Base-by-base conservation (phyloP, 2,888 invertebrate species). In the Ichneumon xanthorius region DNA sequence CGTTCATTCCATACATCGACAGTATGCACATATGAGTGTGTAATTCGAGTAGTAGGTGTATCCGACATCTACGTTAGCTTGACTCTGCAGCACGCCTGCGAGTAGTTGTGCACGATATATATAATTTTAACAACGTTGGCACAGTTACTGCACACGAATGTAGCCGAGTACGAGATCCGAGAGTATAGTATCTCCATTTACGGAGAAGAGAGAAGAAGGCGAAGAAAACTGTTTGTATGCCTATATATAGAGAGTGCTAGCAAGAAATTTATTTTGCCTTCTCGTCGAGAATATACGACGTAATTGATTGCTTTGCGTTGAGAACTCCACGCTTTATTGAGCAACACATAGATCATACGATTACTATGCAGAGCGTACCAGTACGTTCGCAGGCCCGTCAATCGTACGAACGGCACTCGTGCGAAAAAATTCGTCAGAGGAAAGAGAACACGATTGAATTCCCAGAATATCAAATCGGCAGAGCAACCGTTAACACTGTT, bases 91-190 rank as follows among this genome's bases (percentile, higher is more conserved):
- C 58, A 14, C 22, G 58, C 55, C 22, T 45, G 33, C 65, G 67
- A 33, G 45, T 40, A 50, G n/a, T 73, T 26, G 65, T 58, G 61
- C 72, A 73, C n/a, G 78, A 72, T 37, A 61, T 58, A 14, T 45
- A 16, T 45, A 58, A 61, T 73, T 68, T 78, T 78, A 78, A 78
- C 40, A 61, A 68, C 19, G 53, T 14, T 6, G 53, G 67, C 72
- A 68, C 78, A 68, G 78, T 78, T 78, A 61, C 37, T 50, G 78
- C 26, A 72, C 48, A 72, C 58, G 22, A 72, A 67, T 67, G 55
- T 71, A 72, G 40, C 37, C 30, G 30, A 33, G 58, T 55, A 48
- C 63, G 72, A 71, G 58, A 11, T 50, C 19, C 37, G 26, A n/a
- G 58, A 48, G 37, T 71, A 72, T 33, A 63, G 11, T 63, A 55